Evolutionary conservation across 2,797 vertebrate genomes (phyloP), one percentile per base, ranked within the genome.

Genomic region (Channallabes apus): DNA sequence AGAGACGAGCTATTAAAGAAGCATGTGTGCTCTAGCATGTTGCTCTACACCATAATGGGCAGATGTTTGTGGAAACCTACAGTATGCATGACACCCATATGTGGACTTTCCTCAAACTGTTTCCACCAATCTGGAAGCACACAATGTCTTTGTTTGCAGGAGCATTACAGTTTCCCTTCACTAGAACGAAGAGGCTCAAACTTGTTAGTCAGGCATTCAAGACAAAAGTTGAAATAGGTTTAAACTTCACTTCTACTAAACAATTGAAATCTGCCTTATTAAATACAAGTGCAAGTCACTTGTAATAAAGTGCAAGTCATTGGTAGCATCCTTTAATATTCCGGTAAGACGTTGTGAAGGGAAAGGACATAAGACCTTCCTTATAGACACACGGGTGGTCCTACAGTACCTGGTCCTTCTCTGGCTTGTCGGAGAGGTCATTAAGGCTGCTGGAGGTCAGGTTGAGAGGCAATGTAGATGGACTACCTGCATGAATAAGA

Each of bases 341-440:
- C 15, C 17, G 24, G 9, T 35, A 22, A 24, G 15, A 17, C 56
- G n/a, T 2, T 56, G 27, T 58, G 6, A 75, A 27, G 71, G 29
- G 54, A 54, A n/a, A 7, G 6, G n/a, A 41, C n/a, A 61, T 14
- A 24, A 18, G 0, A 20, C 12, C 14, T 77, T 9, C 32, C 35
- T 79, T 62, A 62, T 41, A 22, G 77, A 32, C 54, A 62, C 58
- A 41, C 12, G 62, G 6, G 11, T n/a, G 59, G 20, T 59, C 56
- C 38, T 61, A 99, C 98, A n/a, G n/a, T n/a, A n/a, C n/a, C 97
- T 99, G 98, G 69, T 99, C 98, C 88, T 98, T 98, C 92, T 99
- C 98, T 1, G 98, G 97, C 87, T 99, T 99, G 93, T 99, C 98
- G 0, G 98, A 98, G 93, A 99, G 97, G 93, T 99, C 98, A 0